phyloP scores from a whole-genome alignment of 2,113 vertebrate genomes.

The Otocyon megalotis region DNA sequence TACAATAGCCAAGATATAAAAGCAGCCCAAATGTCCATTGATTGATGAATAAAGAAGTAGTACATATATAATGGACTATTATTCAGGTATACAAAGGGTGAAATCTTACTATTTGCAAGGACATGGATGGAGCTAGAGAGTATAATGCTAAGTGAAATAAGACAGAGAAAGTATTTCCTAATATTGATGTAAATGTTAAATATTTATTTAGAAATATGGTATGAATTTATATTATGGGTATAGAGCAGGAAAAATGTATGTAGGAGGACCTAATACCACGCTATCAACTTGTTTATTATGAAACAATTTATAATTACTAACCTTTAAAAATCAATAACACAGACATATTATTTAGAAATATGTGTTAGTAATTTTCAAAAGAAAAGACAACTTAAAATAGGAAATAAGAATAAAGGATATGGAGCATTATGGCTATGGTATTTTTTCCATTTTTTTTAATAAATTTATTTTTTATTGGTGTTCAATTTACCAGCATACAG shows the following conservation, averaged over 20 bases:
- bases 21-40: neutral
- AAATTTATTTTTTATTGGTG: too few species aligned
- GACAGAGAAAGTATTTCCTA: neutral
- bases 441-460: neutral
- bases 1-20: neutral
- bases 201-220: constrained; percentile 24
- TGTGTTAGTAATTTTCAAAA: neutral
- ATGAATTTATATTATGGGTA: neutral
- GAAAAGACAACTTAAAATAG: neutral
- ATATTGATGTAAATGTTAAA: neutral
- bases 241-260: neutral
- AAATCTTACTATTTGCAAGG: neutral
- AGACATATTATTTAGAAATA: neutral
- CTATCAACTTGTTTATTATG: neutral
- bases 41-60: neutral
- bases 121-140: neutral
- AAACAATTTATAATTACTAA: neutral
- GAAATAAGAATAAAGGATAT: neutral
- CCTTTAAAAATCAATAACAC: neutral
- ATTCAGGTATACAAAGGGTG: neutral
- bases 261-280: neutral
- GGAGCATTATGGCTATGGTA: neutral
- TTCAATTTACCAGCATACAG: too few species aligned
- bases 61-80: neutral
- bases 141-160: neutral